Conservation (phyloP, 2,888 invertebrate species). For the Eulithis testata region DNA sequence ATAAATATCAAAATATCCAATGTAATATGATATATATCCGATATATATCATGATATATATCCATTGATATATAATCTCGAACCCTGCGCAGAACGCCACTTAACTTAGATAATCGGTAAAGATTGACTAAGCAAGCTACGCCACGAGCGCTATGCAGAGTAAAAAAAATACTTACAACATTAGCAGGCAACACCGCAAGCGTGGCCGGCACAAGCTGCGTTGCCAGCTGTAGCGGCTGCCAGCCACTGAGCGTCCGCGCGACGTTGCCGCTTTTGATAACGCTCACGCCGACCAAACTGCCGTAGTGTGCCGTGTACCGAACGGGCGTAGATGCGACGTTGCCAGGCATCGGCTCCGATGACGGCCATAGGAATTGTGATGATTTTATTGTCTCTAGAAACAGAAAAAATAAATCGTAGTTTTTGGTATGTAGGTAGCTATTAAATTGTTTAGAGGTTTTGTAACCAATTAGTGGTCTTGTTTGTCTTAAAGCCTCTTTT, state of each 20-base stretch:
- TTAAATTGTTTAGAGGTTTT: too few species aligned
- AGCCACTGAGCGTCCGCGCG: slow-evolving; percentile 87
- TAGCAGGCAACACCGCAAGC: slow-evolving; percentile 89
- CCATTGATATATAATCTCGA: too few species aligned
- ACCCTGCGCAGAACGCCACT: too few species aligned
- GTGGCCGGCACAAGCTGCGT: slow-evolving; percentile 96
- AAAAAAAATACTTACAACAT: slow-evolving; percentile 65
- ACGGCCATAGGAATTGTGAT: slow-evolving; percentile 88
- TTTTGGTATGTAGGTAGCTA: too few species aligned
- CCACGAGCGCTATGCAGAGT: too few species aligned
- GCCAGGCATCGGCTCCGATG: slow-evolving; percentile 86
- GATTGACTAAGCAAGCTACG: too few species aligned
- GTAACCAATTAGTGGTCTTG: too few species aligned
- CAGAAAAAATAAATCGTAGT: slow-evolving; percentile 1
- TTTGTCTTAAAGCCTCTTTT: too few species aligned
- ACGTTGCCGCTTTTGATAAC: slow-evolving; percentile 85
- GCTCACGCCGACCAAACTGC: slow-evolving; percentile 88
- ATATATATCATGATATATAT: too few species aligned
- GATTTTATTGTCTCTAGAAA: slow-evolving; percentile 88
- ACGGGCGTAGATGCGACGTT: slow-evolving; percentile 85
- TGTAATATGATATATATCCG: too few species aligned
- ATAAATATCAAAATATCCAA: too few species aligned
- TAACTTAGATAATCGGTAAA: too few species aligned
- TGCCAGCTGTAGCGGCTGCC: slow-evolving; percentile 92
- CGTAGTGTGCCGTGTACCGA: slow-evolving; percentile 88